These are phyloP conservation scores for Pangasius krempfi DNA, from an alignment of 2,797 vertebrate genomes.

Conservation along the genomic window DNA sequence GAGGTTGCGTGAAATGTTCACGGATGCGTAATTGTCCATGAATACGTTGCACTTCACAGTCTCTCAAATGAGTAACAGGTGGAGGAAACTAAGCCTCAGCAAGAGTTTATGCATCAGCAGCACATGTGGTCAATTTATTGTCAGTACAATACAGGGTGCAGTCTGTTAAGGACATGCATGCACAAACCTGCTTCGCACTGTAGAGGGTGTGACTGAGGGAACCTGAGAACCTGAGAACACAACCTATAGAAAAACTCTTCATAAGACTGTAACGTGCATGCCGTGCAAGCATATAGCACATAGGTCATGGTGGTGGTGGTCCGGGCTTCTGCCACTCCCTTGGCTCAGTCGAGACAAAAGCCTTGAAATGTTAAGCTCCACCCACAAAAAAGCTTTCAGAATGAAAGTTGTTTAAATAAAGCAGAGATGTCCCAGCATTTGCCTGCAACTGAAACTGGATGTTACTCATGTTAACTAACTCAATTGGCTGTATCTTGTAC, in stretches of 20 bases:
- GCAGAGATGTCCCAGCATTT: neutral
- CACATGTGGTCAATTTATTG: neutral
- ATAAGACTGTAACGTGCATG: neutral
- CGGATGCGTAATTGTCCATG: neutral
- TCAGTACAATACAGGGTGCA: neutral
- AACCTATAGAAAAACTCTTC: neutral
- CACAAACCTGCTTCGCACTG: constrained; percentile 41
- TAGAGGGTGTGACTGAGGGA: constrained; percentile 46
- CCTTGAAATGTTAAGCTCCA: neutral
- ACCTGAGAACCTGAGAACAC: neutral
- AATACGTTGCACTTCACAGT: neutral
- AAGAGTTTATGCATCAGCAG: neutral
- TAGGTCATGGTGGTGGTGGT: neutral
- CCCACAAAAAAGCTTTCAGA: neutral
- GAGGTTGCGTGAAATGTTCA: neutral
- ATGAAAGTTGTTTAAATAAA: neutral
- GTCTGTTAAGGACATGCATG: constrained; percentile 48
- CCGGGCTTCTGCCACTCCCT: neutral
- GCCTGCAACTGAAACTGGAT: neutral
- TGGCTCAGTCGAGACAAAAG: neutral
- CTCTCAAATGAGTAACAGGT: neutral
- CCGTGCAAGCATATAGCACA: too few species aligned
- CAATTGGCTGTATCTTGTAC: neutral
- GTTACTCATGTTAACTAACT: neutral
- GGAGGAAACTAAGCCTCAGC: neutral